Evolutionary conservation across 2,113 vertebrate genomes (phyloP).

Genomic region (Pseudopipra pipra): DNA sequence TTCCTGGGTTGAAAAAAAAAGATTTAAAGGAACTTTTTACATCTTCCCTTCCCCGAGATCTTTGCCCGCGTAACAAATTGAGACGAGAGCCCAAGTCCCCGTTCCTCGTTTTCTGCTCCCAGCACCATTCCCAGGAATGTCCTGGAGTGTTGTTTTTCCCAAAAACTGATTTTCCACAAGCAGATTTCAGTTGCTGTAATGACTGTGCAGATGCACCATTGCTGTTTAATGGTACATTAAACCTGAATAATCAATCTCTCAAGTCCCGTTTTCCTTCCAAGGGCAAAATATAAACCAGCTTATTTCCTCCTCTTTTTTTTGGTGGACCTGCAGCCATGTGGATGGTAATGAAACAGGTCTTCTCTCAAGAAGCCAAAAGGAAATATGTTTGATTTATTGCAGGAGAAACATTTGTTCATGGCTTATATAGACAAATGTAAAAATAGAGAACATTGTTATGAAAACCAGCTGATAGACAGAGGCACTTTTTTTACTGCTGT

Average conservation of each 20-base stretch:
- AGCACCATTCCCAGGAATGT: background rate
- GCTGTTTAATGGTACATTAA: background rate
- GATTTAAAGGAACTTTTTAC: background rate
- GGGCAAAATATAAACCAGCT: background rate
- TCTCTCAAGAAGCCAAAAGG: background rate
- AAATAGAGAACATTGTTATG: background rate
- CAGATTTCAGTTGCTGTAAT: background rate
- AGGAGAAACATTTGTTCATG: background rate
- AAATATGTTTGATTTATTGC: background rate
- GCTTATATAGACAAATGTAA: background rate
- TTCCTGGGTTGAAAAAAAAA: background rate
- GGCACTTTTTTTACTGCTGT: background rate
- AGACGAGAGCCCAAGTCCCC: background rate
- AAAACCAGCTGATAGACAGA: slow-evolving; percentile 7
- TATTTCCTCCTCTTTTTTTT: background rate
- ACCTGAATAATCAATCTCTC: background rate
- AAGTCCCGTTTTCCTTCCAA: background rate
- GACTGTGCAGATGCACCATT: background rate
- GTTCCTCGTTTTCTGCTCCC: background rate
- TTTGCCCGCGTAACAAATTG: accelerated
- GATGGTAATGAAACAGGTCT: background rate
- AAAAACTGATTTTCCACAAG: background rate
- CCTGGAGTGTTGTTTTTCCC: background rate
- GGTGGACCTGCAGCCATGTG: background rate
- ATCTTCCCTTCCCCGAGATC: background rate